Base-by-base conservation (phyloP, 2,888 invertebrate genomes). In the Terebella lapidaria region DNA sequence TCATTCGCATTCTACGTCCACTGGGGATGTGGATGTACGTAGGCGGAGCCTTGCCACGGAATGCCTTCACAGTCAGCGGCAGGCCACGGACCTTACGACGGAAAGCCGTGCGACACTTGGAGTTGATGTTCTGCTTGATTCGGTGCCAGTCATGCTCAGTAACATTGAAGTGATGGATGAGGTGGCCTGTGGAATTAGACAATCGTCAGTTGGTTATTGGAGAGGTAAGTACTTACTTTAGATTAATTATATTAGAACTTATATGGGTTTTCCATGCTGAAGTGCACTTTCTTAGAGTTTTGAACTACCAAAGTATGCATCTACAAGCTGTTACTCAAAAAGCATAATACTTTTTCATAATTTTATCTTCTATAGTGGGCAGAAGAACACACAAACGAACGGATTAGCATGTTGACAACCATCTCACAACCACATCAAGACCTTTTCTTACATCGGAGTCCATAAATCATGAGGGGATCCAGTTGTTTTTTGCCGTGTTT, bases 71-170 rank as follows among this genome's bases (percentile, higher is more conserved):
- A 25, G 73, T 75, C 25, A 79, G 64, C 18, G 78, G 76, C 71
- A 76, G 73, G 35, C 79, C 78, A 42, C 73, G 67, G 63, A 72
- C 70, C 59, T 73, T 71, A 26, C 75, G 71, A 45, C 75, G 71
- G 69, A 74, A 84, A 2, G 83, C 83, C 42, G 83, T 82, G 35
- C 84, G 74, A 69, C 84, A 84, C 68, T 84, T 84, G 49, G 84
- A 83, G 72, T 84, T 83, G 65, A 84, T 81, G 69, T 84, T 84
- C 67, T 82, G 83, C 70, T 83, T 83, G 56, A 84, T 84, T 65
- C 83, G 74, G 62, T 82, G 82, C 84, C 84, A 84, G 63, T 84
- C 82, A 62, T 77, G 75, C 64, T 83, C 83, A n/a, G 81, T 77
- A 46, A 84, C 82, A 45, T 75, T 75, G 73, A 84, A 84, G 60